Conservation (phyloP, 2,888 invertebrate genomes). For the Orchestes rusci region DNA sequence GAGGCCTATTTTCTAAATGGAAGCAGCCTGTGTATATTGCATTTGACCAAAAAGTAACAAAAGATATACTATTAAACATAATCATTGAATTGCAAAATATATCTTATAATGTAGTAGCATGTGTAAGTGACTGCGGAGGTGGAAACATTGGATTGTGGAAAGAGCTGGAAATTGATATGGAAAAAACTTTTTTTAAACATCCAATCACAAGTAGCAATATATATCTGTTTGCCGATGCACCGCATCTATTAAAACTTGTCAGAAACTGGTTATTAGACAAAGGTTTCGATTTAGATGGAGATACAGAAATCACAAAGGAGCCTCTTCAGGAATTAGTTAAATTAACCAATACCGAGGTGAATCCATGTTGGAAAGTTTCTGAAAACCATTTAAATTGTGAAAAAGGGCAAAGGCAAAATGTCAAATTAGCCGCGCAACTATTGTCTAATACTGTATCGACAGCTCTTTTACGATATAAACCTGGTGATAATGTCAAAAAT, state of each 20-base stretch:
- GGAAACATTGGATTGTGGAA: conserved; percentile 31
- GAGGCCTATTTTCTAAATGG: conserved; percentile 27
- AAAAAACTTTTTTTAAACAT: conserved; percentile 12
- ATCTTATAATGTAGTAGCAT: conserved; percentile 31
- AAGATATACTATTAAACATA: conserved; percentile 23
- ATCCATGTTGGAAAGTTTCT: conserved; percentile 21
- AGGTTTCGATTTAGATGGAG: conserved; percentile 26
- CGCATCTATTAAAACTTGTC: conserved; percentile 22
- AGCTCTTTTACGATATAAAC: conserved; percentile 3
- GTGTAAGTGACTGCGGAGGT: conserved; percentile 31
- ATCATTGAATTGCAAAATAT: conserved; percentile 23
- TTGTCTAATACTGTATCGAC: conserved; percentile 24
- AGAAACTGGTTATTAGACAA: conserved; percentile 24
- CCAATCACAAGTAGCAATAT: conserved; percentile 18
- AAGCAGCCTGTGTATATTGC: conserved; percentile 29
- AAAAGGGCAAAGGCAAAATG: conserved; percentile 27
- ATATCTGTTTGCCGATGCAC: conserved; percentile 25
- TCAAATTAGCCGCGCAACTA: conserved; percentile 28
- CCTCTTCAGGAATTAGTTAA: conserved; percentile 19
- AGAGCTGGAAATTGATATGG: conserved; percentile 6
- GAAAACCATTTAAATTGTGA: conserved; percentile 27
- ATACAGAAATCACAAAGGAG: conserved; percentile 18
- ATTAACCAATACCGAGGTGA: conserved; percentile 18
- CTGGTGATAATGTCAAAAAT: conserved; percentile 3
- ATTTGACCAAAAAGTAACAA: conserved; percentile 34